Base-by-base conservation (phyloP, 2,113 vertebrate species). In the Catagonus wagneri region DNA sequence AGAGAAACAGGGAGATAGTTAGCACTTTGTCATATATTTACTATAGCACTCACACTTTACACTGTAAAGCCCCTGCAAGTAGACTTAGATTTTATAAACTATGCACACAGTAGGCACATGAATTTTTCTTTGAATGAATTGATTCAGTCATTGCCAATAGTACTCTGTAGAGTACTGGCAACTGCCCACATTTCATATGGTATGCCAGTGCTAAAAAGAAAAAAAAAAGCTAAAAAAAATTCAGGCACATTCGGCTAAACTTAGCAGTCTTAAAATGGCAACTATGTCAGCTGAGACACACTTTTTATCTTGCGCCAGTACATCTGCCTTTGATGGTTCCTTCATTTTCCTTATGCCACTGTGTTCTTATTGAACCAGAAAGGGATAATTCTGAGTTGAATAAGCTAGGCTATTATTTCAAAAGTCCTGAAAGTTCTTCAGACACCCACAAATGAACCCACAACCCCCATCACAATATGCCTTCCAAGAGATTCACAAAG, bases 111-210 rank as follows among this genome's bases (percentile, higher is more conserved):
- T 96, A 96, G 96, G 81, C 86, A 36, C 72, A 93, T 69, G 27
- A 83, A 66, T 66, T 96, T 96, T 75, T 95, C 60, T 32, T 88
- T 96, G 91, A 96, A 95, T 97, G 97, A 96, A 93, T 25, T 92
- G 92, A 96, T 91, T 98, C 94, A 93, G 44, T 93, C 94, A 95
- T 94, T 76, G 75, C 93, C 97, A 98, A 86, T 83, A 93, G 96
- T 95, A 95, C 96, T 97, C 87, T 68, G 60, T 34, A 74, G 90
- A 78, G 89, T 94, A 96, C 94, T 95, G 96, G 94, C 93, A 97
- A 89, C 94, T 98, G 93, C 96, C 97, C 96, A 96, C 94, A 97
- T 93, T 96, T 97, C 94, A 93, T 89, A 93, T 81, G 89, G 96
- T 72, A 95, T 87, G 94, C 91, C 78, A 95, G 72, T 69, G 78